Conservation (phyloP, 2,888 invertebrate species). For the Malthinus seriepunctatus region DNA sequence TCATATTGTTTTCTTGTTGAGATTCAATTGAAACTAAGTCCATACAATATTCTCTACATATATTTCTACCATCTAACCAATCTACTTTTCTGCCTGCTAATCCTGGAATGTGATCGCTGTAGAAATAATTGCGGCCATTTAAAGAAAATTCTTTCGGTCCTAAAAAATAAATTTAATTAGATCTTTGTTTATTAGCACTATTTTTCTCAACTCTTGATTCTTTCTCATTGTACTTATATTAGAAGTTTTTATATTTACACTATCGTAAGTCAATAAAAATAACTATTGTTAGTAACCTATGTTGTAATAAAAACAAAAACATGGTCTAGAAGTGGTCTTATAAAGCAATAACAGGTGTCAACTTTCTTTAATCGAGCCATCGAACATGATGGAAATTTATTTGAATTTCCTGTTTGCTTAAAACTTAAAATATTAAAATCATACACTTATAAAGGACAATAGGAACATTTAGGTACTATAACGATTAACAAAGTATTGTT, state of each 20-base stretch:
- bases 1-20: slow-evolving; percentile 87
- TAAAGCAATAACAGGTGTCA: neutral
- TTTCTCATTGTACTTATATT: too few relatives aligned
- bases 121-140: slow-evolving; percentile 87
- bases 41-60: slow-evolving; percentile 93
- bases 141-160: slow-evolving; percentile 91
- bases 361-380: neutral
- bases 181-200: too few relatives aligned
- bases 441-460: too few relatives aligned
- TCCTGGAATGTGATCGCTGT: slow-evolving; percentile 78
- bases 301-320: too few relatives aligned
- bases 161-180: slow-evolving; percentile 50
- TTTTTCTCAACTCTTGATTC: too few relatives aligned
- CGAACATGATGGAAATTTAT: neutral
- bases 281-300: too few relatives aligned
- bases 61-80: slow-evolving; percentile 89
- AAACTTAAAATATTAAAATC: too few relatives aligned
- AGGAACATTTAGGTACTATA: too few relatives aligned
- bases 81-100: slow-evolving; percentile 81
- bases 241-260: too few relatives aligned
- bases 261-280: too few relatives aligned
- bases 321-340: neutral
- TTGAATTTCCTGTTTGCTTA: neutral
- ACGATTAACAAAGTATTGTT: too few relatives aligned
- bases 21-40: slow-evolving; percentile 88